These are phyloP conservation scores for Dendrocincla tyrannina DNA, from an alignment of 2,797 vertebrate genomes.

Conservation along the genomic window DNA sequence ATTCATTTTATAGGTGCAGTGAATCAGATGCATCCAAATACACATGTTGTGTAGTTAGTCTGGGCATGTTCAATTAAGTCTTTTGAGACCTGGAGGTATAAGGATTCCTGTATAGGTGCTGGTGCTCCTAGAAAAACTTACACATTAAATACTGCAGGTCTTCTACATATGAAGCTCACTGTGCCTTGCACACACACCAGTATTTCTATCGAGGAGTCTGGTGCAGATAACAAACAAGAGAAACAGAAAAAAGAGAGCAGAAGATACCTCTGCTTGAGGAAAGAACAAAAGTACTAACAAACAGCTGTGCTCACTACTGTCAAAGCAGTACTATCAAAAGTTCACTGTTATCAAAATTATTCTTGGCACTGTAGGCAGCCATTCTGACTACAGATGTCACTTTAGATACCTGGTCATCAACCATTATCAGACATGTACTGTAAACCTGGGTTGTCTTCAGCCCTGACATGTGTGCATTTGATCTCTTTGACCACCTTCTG, in stretches of 20 bases:
- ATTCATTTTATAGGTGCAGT: neutral
- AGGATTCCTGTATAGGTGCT: neutral
- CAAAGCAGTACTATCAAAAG: neutral
- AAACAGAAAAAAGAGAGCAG: neutral
- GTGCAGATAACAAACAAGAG: neutral
- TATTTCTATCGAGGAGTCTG: neutral
- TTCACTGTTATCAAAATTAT: neutral
- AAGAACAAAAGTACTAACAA: neutral
- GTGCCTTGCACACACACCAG: neutral
- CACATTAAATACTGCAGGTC: neutral
- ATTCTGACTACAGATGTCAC: neutral
- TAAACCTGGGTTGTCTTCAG: neutral
- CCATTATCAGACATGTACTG: neutral
- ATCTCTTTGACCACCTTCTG: neutral
- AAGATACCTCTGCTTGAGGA: neutral
- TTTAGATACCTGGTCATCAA: neutral
- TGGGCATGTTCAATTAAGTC: neutral
- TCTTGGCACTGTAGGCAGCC: neutral
- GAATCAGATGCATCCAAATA: neutral
- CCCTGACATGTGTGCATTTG: neutral
- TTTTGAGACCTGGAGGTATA: neutral
- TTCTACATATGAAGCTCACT: neutral
- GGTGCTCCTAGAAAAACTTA: neutral
- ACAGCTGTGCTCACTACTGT: neutral
- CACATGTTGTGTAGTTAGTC: neutral